These are phyloP conservation scores for Phaethon lepturus DNA, from an alignment of 2,113 vertebrate species.

Conservation along the genomic window DNA sequence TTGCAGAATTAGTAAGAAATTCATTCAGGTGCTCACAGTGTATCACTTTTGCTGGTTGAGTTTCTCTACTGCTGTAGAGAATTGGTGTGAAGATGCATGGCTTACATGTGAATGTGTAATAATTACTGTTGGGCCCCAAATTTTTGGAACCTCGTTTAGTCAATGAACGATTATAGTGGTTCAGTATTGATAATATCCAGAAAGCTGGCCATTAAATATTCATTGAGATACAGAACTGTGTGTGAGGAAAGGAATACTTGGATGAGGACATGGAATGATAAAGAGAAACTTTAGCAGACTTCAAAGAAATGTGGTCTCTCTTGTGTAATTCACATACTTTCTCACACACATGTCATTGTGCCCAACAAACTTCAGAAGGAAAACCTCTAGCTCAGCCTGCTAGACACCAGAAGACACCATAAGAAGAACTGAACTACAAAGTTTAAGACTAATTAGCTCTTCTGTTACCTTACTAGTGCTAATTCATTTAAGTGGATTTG, in stretches of 20 bases:
- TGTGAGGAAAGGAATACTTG: neutral
- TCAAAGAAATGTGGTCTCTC: neutral
- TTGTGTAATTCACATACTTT: neutral
- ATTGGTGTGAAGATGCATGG: neutral
- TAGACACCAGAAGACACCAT: conserved; percentile 1
- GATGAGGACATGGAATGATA: neutral
- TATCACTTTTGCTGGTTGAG: neutral
- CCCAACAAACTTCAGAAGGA: neutral
- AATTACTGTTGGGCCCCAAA: neutral
- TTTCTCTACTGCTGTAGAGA: neutral
- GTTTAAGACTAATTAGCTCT: conserved; percentile 66
- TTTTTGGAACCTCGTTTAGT: neutral
- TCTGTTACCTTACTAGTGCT: conserved; percentile 46
- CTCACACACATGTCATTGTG: neutral
- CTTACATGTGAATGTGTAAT: neutral
- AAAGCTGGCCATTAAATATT: neutral
- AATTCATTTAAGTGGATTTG: conserved; percentile 59
- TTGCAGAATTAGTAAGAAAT: neutral
- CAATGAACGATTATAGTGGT: neutral
- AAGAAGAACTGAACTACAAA: conserved; percentile 11
- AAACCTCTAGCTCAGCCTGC: neutral
- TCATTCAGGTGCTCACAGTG: neutral
- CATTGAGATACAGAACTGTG: neutral
- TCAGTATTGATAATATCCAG: neutral
- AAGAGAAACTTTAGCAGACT: neutral